Base-by-base conservation (phyloP, 2,888 invertebrate species). In the Rhagophthalmus giganteus region DNA sequence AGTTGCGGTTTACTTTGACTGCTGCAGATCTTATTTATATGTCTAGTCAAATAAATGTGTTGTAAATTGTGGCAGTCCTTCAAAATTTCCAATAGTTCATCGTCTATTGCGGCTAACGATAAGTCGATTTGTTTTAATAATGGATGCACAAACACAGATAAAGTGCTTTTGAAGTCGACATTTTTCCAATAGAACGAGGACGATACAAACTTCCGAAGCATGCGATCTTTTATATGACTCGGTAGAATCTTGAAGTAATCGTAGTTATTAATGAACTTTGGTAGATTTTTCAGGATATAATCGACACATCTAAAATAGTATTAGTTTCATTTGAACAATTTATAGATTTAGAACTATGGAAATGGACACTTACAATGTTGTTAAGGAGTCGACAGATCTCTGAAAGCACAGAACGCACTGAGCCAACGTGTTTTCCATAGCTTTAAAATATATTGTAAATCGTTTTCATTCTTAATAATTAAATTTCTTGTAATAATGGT, bases 41-140 rank as follows among this genome's bases (percentile, higher is more conserved):
- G 46, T 44, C 61, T 55, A 11, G 65, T 65, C 14, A 74, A 56
- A 59, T 66, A 60, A 24, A 74, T 52, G 45, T 61, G 62, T 39
- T 48, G 55, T 30, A 75, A 56, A 56, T 66, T 60, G 16, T 41
- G 48, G 58, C 71, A 71, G 4, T 39, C 46, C 24, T 44, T 46
- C 16, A 74, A 46, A 32, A 63, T 61, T 12, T 64, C 41, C 32
- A 75, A 60, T 25, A 72, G 61, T 14, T 70, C 64, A 54, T 73
- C 70, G 49, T 66, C 65, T 4, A 72, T 53, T 28, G 45, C 39
- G 15, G 63, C 59, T 11, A 63, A 62, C n/a, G 67, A 66, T 16
- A 75, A 59, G 55, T 74, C 65, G 14, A 74, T 54, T 12, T 56
- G 50, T 33, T 60, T 61, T 8, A 68, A 66, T 13, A 63, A 51